These are phyloP conservation scores for Lutraria lutraria DNA, from an alignment of 2,888 invertebrate species.

Conservation along the genomic window DNA sequence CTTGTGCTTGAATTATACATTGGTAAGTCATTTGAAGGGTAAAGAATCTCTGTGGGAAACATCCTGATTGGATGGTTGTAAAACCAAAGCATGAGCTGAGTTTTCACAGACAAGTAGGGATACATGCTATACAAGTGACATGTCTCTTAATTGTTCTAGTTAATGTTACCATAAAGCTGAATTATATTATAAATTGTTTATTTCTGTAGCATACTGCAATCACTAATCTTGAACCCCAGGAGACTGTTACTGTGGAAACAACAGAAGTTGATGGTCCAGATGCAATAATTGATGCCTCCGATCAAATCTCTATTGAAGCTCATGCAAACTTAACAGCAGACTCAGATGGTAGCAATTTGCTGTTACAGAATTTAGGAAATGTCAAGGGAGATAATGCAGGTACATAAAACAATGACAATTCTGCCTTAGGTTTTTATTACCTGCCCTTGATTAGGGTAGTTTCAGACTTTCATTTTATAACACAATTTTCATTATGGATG, in stretches of 20 bases:
- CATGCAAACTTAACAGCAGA: conserved; percentile 50
- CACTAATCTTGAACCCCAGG: conserved; percentile 75
- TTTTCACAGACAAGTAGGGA: too few relatives aligned
- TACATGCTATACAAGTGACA: too few relatives aligned
- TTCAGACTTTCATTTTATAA: too few relatives aligned
- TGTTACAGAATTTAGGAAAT: conserved; percentile 51
- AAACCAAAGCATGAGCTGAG: too few relatives aligned
- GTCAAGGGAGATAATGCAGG: conserved; percentile 53
- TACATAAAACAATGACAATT: background rate
- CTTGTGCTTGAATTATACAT: too few relatives aligned
- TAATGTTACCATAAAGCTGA: background rate
- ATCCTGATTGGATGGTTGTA: too few relatives aligned
- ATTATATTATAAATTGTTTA: background rate
- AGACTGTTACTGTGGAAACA: conserved; percentile 83
- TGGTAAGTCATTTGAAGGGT: too few relatives aligned
- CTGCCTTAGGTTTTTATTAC: background rate
- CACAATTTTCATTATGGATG: too few relatives aligned
- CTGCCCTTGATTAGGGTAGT: background rate
- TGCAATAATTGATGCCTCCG: conserved; percentile 67
- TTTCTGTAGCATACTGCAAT: conserved; percentile 75
- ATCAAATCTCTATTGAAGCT: conserved; percentile 73
- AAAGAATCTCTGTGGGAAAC: too few relatives aligned
- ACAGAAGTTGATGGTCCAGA: conserved; percentile 72
- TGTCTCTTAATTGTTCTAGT: too few relatives aligned
- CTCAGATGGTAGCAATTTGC: conserved; percentile 49